Conservation (phyloP, 2,797 vertebrate species). For the Salarias fasciatus region DNA sequence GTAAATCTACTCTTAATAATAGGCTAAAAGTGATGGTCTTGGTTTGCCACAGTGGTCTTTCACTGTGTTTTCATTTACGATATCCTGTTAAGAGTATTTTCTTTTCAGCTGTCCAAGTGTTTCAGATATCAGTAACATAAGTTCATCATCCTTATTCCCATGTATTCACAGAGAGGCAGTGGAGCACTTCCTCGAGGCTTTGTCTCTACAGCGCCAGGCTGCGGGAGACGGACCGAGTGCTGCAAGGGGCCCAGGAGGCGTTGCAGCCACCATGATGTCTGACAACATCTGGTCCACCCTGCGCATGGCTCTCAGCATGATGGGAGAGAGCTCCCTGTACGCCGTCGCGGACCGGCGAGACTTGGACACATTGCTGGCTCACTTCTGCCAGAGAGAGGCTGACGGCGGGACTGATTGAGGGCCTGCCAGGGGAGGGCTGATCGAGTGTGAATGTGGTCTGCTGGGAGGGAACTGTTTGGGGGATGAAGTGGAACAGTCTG, state of each 20-base stretch:
- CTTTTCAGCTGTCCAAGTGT: neutral
- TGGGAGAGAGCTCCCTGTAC: conserved; percentile 95
- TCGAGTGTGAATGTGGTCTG: conserved; percentile 80
- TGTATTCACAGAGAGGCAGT: conserved; percentile 85
- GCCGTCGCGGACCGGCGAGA: conserved; percentile 90
- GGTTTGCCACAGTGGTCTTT: neutral
- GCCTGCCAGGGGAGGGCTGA: conserved; percentile 43
- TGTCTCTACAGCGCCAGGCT: conserved; percentile 91
- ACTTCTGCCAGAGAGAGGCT: conserved; percentile 92
- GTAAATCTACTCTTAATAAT: neutral
- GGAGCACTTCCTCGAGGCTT: conserved; percentile 97
- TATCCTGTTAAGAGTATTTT: neutral
- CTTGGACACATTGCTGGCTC: conserved; percentile 87
- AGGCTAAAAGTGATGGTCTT: too few relatives aligned
- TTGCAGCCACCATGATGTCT: conserved; percentile 90
- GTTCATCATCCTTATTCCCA: neutral
- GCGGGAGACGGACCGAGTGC: conserved; percentile 76
- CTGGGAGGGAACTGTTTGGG: conserved; percentile 71
- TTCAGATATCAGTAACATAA: neutral
- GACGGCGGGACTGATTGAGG: conserved; percentile 83
- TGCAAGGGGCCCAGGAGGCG: conserved; percentile 85
- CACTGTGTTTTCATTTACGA: too few relatives aligned
- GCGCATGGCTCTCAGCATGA: conserved; percentile 98
- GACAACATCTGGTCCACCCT: conserved; percentile 99
- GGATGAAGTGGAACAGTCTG: conserved; percentile 41